Percentiles rank a stretch among this genome's conserved stretches.
Conservation (phyloP, 2,888 invertebrate genomes). For the Meiosimyza platycephala region DNA sequence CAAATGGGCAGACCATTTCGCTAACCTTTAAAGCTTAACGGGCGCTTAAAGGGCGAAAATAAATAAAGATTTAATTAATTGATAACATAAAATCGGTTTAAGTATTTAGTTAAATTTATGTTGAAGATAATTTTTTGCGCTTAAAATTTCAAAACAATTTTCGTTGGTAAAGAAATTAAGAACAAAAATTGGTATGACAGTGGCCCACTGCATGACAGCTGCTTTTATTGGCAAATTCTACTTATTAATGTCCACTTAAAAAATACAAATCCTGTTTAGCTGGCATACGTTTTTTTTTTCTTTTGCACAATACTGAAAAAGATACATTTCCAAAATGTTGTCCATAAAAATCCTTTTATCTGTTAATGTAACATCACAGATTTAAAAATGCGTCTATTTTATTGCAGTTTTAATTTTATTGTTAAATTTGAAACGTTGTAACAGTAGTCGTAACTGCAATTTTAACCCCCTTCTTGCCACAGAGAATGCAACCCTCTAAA, state of each 20-base stretch:
- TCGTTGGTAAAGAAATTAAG: no score
- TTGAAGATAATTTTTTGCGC: no score
- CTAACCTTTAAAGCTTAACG: no score
- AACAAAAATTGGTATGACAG: no score
- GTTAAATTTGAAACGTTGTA: no score
- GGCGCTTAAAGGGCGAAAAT: not conserved
- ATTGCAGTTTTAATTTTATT: no score
- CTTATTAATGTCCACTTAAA: conserved; percentile 22
- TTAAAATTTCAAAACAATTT: no score
- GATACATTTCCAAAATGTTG: no score
- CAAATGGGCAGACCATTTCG: no score
- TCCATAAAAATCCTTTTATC: no score
- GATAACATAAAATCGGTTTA: conserved; percentile 35
- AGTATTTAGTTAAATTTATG: not conserved
- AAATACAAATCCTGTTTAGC: conserved; percentile 31
- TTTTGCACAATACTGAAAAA: not conserved
- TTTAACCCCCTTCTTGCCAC: not conserved
- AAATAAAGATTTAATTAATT: conserved; percentile 37
- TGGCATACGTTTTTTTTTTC: conserved; percentile 9
- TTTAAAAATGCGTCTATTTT: not conserved
- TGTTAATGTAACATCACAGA: no score
- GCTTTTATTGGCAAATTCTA: not conserved
- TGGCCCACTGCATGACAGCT: not conserved
- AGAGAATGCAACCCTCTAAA: no score
- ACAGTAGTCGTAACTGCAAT: not conserved